phyloP scores from a whole-genome alignment of 2,113 vertebrate genomes.

The Notothenia rossii region DNA sequence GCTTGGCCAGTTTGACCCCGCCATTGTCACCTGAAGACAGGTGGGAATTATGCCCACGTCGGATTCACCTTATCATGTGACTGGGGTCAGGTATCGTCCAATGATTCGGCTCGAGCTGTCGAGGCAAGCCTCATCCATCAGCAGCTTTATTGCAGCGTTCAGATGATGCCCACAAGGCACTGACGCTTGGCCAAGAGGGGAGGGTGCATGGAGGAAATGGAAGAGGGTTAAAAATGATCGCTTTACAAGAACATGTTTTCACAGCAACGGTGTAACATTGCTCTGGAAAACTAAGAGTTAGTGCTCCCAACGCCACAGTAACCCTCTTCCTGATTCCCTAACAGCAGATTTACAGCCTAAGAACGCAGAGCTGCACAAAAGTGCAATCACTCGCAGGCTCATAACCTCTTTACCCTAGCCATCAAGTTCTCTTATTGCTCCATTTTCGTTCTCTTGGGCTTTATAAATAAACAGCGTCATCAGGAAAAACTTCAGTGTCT shows the following conservation, averaged over 20 bases:
- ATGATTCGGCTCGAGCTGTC: slow-evolving; percentile 80
- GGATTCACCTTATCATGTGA: slow-evolving; percentile 86
- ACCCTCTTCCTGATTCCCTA: slow-evolving; percentile 78
- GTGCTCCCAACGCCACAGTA: slow-evolving; percentile 74
- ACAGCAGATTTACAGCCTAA: slow-evolving; percentile 79
- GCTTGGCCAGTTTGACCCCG: slow-evolving; percentile 78
- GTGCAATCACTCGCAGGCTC: slow-evolving; percentile 77
- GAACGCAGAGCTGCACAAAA: slow-evolving; percentile 69
- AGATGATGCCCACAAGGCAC: slow-evolving; percentile 76
- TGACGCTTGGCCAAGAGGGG: slow-evolving; percentile 41
- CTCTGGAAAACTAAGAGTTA: slow-evolving; percentile 74
- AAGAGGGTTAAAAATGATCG: slow-evolving; percentile 67
- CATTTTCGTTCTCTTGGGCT: slow-evolving; percentile 66
- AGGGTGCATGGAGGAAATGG: slow-evolving; percentile 20
- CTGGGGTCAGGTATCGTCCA: slow-evolving; percentile 85
- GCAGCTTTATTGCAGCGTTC: slow-evolving; percentile 79
- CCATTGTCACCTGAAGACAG: slow-evolving; percentile 86
- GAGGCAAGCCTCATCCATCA: slow-evolving; percentile 85
- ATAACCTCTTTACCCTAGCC: slow-evolving; percentile 74
- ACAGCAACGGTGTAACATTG: slow-evolving; percentile 59
- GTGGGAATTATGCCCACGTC: slow-evolving; percentile 84
- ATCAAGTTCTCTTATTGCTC: slow-evolving; percentile 64
- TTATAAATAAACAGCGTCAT: slow-evolving; percentile 77
- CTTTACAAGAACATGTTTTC: slow-evolving; percentile 84
- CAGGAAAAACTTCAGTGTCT: slow-evolving; percentile 63